Percentiles rank a stretch among this genome's conserved stretches.
These are phyloP conservation scores for Tanypteryx hageni DNA, from an alignment of 2,888 invertebrate species.

Conservation along the genomic window DNA sequence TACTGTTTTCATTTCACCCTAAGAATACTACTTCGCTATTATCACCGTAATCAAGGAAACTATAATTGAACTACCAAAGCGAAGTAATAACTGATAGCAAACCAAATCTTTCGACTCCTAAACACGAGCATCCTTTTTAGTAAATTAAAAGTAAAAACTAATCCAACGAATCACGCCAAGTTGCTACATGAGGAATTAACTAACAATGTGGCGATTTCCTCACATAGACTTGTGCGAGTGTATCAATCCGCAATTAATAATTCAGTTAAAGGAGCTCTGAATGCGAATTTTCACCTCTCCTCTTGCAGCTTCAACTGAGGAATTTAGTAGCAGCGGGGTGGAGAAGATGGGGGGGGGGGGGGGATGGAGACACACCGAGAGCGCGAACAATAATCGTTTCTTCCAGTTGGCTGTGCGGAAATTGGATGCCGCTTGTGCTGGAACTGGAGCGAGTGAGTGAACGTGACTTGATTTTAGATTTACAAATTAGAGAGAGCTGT, in stretches of 20 bases:
- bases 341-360: not conserved
- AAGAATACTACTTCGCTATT: too few species aligned
- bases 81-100: too few species aligned
- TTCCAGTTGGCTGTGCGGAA: constrained; percentile 27
- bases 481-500: not conserved
- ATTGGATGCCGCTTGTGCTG: not conserved
- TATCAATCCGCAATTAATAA: constrained; percentile 16
- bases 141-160: too few species aligned
- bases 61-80: too few species aligned
- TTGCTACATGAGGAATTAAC: too few species aligned
- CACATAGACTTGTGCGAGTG: not conserved
- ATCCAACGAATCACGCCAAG: too few species aligned
- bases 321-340: not conserved
- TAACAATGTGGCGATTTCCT: too few species aligned
- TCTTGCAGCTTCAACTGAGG: not conserved
- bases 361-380: not conserved
- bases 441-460: constrained; percentile 4
- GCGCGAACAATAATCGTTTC: constrained; percentile 7
- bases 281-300: not conserved
- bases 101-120: too few species aligned
- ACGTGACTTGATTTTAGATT: constrained; percentile 22
- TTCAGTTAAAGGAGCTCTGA: not conserved
- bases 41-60: too few species aligned
- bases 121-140: too few species aligned
- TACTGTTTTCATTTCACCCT: too few species aligned